Evolutionary conservation across 2,888 invertebrate species (phyloP).

Genomic region (Diaphora mendica): DNA sequence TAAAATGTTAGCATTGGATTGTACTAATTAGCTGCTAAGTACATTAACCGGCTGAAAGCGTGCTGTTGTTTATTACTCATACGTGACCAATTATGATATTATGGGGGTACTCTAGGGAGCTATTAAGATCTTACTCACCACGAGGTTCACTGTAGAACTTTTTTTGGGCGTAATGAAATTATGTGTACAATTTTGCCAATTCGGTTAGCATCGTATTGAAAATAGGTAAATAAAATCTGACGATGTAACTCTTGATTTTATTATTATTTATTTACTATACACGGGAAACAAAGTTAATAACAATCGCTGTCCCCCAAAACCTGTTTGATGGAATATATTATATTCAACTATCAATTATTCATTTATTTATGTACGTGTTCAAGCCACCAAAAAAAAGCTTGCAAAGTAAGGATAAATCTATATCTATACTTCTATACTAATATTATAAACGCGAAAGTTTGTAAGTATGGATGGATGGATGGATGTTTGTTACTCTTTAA

Average conservation of each 20-base stretch:
- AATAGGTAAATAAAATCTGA: not conserved
- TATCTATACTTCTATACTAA: no score
- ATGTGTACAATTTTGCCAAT: not conserved
- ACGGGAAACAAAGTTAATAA: no score
- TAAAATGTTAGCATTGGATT: not conserved
- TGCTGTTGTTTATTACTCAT: not conserved
- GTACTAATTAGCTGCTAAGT: not conserved
- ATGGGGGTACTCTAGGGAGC: not conserved
- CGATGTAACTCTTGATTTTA: not conserved
- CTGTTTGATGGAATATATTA: not conserved
- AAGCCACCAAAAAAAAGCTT: not conserved
- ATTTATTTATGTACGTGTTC: not conserved
- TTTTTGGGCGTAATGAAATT: not conserved
- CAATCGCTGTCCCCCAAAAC: no score
- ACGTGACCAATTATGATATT: not conserved
- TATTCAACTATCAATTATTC: not conserved
- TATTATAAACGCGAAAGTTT: no score
- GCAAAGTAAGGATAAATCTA: not conserved
- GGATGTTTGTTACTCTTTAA: no score
- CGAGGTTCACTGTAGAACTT: not conserved
- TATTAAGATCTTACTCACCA: not conserved
- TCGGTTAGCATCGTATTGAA: not conserved
- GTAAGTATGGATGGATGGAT: no score
- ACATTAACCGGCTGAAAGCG: not conserved
- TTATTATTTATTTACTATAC: no score